Evolutionary conservation across 1,140 invertebrate species (phyloP).

Genomic region (Coelopa frigida): DNA sequence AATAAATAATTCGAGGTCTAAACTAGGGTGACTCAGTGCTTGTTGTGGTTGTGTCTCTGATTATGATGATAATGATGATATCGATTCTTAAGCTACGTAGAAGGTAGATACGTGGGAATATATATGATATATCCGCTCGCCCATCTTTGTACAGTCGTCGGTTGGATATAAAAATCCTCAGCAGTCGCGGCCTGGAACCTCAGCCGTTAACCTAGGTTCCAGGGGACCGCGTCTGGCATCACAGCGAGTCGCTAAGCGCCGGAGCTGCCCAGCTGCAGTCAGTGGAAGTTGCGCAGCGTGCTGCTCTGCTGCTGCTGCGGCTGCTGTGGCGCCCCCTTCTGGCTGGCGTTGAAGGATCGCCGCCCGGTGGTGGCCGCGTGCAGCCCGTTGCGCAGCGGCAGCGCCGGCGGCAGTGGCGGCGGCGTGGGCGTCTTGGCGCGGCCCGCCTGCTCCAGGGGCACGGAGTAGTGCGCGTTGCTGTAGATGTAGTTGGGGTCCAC

Average conservation of each 20-base stretch:
- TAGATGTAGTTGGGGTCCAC: constrained; percentile 41
- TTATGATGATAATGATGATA: no score
- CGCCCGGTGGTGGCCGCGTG: constrained; percentile 33
- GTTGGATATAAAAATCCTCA: no score
- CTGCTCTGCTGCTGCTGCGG: constrained; percentile 3
- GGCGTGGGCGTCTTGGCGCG: constrained; percentile 36
- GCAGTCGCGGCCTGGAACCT: no score
- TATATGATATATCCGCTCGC: no score
- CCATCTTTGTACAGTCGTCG: no score
- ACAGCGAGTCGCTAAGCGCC: constrained; percentile 5
- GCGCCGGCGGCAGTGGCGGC: constrained; percentile 37
- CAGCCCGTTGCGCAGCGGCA: constrained; percentile 36
- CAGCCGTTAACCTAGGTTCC: no score
- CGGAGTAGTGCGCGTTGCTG: constrained; percentile 38
- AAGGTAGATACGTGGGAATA: no score
- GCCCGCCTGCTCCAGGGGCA: constrained; percentile 37
- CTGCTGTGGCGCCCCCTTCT: constrained; percentile 19
- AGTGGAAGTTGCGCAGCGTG: constrained; percentile 3
- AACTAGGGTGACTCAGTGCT: no score
- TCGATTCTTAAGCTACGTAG: no score
- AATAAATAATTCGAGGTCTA: no score
- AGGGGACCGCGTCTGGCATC: no score
- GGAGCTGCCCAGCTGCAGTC: constrained; percentile 3
- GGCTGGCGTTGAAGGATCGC: constrained; percentile 23
- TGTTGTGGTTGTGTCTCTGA: no score